A percentile compares a stretch with the other conserved stretches of the same genome.
These are phyloP conservation scores for Pterostichus madidus DNA, from an alignment of 2,888 invertebrate species.

Conservation along the genomic window DNA sequence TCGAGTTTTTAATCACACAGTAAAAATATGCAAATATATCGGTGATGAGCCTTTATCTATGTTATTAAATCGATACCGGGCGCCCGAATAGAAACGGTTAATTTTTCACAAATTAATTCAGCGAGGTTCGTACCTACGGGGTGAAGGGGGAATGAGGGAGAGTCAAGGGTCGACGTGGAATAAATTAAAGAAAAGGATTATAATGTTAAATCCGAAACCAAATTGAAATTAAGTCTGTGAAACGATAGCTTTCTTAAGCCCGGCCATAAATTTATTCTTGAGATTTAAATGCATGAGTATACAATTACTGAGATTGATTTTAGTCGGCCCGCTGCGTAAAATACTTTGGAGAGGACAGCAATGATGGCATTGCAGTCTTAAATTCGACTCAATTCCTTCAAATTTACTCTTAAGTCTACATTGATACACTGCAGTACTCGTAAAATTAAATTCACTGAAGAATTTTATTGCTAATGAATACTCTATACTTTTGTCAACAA, in stretches of 20 bases:
- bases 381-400: not conserved
- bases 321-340: slow-evolving; percentile 44
- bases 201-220: slow-evolving; percentile 59
- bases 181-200: slow-evolving; percentile 65
- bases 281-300: slow-evolving; percentile 66
- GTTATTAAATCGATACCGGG: slow-evolving; percentile 60
- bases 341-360: slow-evolving; percentile 9
- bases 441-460: slow-evolving; percentile 11
- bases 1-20: slow-evolving; percentile 58
- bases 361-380: slow-evolving; percentile 15
- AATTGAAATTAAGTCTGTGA: slow-evolving; percentile 64
- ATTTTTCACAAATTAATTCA: slow-evolving; percentile 58
- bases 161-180: slow-evolving; percentile 61
- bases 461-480: slow-evolving; percentile 45
- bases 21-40: slow-evolving; percentile 56
- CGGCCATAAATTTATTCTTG: slow-evolving; percentile 64
- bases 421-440: slow-evolving; percentile 8
- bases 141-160: slow-evolving; percentile 6
- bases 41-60: slow-evolving; percentile 56
- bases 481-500: not conserved
- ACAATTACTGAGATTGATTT: slow-evolving; percentile 66
- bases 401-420: not conserved
- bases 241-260: slow-evolving; percentile 64
- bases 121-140: slow-evolving; percentile 16
- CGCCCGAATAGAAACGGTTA: slow-evolving; percentile 54